Conservation (phyloP, 2,888 invertebrate genomes). For the Elgonia sp. region DNA sequence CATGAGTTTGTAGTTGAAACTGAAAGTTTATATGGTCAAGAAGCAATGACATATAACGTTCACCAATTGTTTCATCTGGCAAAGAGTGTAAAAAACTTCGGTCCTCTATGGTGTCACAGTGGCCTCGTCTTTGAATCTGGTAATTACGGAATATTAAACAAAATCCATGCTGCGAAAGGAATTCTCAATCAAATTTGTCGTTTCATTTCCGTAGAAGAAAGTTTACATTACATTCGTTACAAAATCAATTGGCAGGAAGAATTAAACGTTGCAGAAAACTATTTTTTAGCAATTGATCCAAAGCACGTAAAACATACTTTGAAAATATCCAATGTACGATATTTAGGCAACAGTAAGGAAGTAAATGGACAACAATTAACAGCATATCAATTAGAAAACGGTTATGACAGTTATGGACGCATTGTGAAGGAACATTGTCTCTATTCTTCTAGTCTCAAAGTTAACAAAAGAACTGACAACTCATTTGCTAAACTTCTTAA, state of each 20-base stretch:
- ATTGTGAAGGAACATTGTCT: slow-evolving; percentile 50
- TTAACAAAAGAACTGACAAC: slow-evolving; percentile 54
- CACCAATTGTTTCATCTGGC: slow-evolving; percentile 61
- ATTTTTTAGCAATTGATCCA: slow-evolving; percentile 24
- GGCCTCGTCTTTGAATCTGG: slow-evolving; percentile 55
- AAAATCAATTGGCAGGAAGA: slow-evolving; percentile 36
- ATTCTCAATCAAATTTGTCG: slow-evolving; percentile 50
- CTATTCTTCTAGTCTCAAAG: slow-evolving; percentile 27
- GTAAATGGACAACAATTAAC: slow-evolving; percentile 1
- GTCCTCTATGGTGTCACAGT: slow-evolving; percentile 61
- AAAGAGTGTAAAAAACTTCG: slow-evolving; percentile 62
- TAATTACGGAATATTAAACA: slow-evolving; percentile 44
- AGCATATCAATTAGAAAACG: slow-evolving; percentile 31
- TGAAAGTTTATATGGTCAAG: slow-evolving; percentile 25
- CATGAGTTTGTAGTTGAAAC: slow-evolving; percentile 34
- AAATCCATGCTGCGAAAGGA: slow-evolving; percentile 65
- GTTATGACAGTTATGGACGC: slow-evolving; percentile 26
- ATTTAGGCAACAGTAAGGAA: slow-evolving; percentile 28
- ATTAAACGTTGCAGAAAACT: slow-evolving; percentile 30
- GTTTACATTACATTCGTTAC: slow-evolving; percentile 31
- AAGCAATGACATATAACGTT: slow-evolving; percentile 52
- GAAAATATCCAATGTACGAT: slow-evolving; percentile 17
- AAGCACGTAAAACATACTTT: slow-evolving; percentile 24
- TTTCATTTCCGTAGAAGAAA: slow-evolving; percentile 22
- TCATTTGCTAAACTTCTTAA: slow-evolving; percentile 35